Conservation (phyloP, 2,113 vertebrate species). For the Dendropsophus ebraccatus region DNA sequence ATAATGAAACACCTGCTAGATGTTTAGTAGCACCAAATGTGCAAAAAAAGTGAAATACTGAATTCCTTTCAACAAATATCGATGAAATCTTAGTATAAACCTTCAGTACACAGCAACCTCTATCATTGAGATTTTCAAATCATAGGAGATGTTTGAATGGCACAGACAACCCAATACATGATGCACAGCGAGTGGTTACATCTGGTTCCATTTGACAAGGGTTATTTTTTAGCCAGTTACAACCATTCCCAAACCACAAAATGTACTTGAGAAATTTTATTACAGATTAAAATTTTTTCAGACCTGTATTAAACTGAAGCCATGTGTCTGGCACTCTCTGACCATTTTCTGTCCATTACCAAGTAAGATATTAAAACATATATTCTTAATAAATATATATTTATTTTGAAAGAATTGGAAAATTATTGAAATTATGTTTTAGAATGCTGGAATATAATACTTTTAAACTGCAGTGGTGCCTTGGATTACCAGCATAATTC, state of each 20-base stretch:
- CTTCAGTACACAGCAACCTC: not conserved
- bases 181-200: constrained; percentile 27
- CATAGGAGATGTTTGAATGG: not conserved
- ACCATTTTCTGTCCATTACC: not conserved
- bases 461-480: not conserved
- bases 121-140: not conserved
- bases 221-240: constrained; percentile 26
- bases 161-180: not conserved
- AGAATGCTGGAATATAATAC: not conserved
- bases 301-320: constrained; percentile 39
- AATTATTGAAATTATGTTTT: not conserved
- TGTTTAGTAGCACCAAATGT: not conserved
- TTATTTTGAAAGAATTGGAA: constrained; percentile 31
- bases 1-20: not conserved
- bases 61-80: too few relatives aligned
- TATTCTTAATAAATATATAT: constrained; percentile 20
- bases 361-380: constrained; percentile 36
- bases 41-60: not conserved
- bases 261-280: constrained; percentile 43
- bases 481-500: too few relatives aligned
- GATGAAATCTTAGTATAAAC: too few relatives aligned
- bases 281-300: constrained; percentile 50
- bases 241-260: constrained; percentile 55
- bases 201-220: constrained; percentile 42
- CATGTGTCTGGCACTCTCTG: constrained; percentile 44